Evolutionary conservation across 2,888 invertebrate genomes (phyloP), one percentile per base, ranked within the genome.

Genomic region (Cyclophora punctaria): DNA sequence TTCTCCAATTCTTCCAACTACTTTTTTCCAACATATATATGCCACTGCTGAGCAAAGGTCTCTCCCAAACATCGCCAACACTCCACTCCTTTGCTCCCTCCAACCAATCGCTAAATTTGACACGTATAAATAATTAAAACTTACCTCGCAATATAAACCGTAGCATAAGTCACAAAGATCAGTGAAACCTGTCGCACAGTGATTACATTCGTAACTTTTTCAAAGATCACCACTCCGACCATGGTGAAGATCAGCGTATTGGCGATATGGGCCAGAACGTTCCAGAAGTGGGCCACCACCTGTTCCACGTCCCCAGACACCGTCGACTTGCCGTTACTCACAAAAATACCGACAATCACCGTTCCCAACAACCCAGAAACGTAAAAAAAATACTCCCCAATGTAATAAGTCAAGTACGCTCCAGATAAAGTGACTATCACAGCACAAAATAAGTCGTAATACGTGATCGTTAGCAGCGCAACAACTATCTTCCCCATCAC

Each of bases 171-270:
- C 50, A 88, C 88, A 51, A 87, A 83, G 3, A 84, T 64, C 53
- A 86, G 51, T 2, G 87, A 71, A 1, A 83, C 68, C 54, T 85
- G 85, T 4, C 80, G 62, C 5, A 82, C 78, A 42, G 70, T 78
- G 34, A 88, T 75, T 6, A 90, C 80, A 47, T 84, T 74, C 43
- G 81, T 80, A 7, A 89, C 73, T 54, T 78, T 89, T 60, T 90
- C 90, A 44, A 90, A 86, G 34, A 92, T 90, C 41, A 91, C 89
- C 7, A 91, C 89, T 0, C 92, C 91, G 0, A 91, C 89, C 67
- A 92, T 86, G 1, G 91, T 89, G 55, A 92, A 92, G 42, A 92
- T 84, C 6, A 92, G 66, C 0, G 91, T 90, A 60, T 92, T 92
- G 3, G 80, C 78, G 4, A 72, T 64, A 52, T 83, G 78, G 0